These are phyloP conservation scores for Drosophila persimilis DNA, from an alignment of 1,140 invertebrate genomes.

Conservation along the genomic window DNA sequence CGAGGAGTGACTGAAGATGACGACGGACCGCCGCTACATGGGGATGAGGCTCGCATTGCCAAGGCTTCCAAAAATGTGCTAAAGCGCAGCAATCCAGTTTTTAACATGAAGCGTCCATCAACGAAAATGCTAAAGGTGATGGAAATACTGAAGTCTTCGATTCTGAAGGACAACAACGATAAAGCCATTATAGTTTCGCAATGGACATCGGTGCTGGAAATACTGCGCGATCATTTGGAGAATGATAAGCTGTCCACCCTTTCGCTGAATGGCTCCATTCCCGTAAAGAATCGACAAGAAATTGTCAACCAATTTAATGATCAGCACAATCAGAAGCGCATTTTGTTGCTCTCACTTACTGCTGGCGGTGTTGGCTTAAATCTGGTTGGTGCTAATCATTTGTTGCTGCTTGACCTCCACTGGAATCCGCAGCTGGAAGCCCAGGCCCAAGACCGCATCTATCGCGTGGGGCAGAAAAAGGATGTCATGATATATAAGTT, in stretches of 20 bases:
- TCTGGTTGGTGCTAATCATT: slow-evolving; percentile 94
- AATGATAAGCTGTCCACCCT: slow-evolving; percentile 84
- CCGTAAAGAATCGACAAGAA: slow-evolving; percentile 86
- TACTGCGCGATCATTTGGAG: slow-evolving; percentile 87
- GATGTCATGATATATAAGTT: slow-evolving; percentile 94
- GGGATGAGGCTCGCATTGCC: slow-evolving; percentile 72
- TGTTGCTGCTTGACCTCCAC: slow-evolving; percentile 94
- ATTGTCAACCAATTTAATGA: slow-evolving; percentile 90
- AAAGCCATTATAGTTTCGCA: slow-evolving; percentile 94
- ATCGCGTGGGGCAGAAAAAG: slow-evolving; percentile 93
- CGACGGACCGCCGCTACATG: slow-evolving; percentile 20
- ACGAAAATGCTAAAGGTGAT: slow-evolving; percentile 88
- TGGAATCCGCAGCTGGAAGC: slow-evolving; percentile 98
- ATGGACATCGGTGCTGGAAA: slow-evolving; percentile 90
- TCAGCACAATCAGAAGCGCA: slow-evolving; percentile 83
- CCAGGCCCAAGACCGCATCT: slow-evolving; percentile 96
- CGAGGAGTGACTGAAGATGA: background rate
- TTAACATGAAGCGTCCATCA: slow-evolving; percentile 85
- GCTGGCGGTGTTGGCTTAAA: slow-evolving; percentile 97
- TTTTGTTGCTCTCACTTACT: slow-evolving; percentile 92
- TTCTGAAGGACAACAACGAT: slow-evolving; percentile 85
- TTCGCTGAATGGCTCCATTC: slow-evolving; percentile 88
- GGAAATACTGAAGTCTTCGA: slow-evolving; percentile 84
- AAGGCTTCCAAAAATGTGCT: slow-evolving; percentile 85
- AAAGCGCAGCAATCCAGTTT: slow-evolving; percentile 88